Percentiles rank a stretch among this genome's conserved stretches.
phyloP scores from a whole-genome alignment of 2,113 vertebrate genomes.

The Bucco capensis region DNA sequence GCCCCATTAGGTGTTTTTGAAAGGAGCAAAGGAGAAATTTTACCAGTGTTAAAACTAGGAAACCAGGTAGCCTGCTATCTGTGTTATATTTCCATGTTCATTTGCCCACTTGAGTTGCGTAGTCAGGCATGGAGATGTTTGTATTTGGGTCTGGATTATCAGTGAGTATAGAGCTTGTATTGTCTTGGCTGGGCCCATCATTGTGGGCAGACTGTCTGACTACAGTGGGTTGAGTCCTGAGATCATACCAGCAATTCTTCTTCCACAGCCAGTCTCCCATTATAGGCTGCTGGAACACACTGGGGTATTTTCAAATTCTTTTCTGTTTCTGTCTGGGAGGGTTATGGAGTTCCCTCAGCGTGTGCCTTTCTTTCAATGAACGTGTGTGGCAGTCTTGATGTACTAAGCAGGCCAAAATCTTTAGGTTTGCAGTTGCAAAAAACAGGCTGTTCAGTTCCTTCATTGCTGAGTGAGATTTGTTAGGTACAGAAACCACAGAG shows the following conservation, averaged over 20 bases:
- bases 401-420: background rate
- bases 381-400: background rate
- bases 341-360: conserved; percentile 28
- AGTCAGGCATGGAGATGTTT: background rate
- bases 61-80: background rate
- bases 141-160: conserved; percentile 28
- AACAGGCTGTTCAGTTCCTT: background rate
- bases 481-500: background rate
- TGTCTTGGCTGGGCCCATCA: conserved; percentile 51
- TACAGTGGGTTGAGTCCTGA: conserved; percentile 63
- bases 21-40: background rate
- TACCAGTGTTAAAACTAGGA: background rate
- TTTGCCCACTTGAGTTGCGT: background rate
- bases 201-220: conserved; percentile 68
- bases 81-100: background rate
- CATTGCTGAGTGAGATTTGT: background rate
- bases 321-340: background rate
- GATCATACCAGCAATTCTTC: conserved; percentile 67
- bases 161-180: conserved; percentile 27
- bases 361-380: background rate
- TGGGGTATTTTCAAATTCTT: conserved; percentile 49
- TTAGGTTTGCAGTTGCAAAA: background rate
- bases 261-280: conserved; percentile 45
- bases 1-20: background rate
- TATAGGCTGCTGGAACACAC: conserved; percentile 45